Evolutionary conservation across 2,888 invertebrate genomes (phyloP), one percentile per base, ranked within the genome.

Genomic region (Nymphalis polychloros): DNA sequence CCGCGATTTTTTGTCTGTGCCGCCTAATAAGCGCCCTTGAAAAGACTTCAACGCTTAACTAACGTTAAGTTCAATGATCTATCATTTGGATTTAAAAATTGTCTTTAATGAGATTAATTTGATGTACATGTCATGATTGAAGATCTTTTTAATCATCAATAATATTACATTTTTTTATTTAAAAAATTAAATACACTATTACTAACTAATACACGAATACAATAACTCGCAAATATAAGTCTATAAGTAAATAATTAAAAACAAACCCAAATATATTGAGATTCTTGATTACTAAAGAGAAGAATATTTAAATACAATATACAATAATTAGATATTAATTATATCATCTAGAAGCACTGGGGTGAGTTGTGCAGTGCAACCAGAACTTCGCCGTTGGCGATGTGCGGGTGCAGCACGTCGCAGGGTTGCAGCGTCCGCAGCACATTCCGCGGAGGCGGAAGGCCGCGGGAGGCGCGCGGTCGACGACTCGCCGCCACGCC

Each of bases 41-140:
- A 89, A 89, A 90, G 88, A 90, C 88, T 87, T 90, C 90, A 89
- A 89, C 90, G 90, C 87, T 84, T 84, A 80, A 82, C 83, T 82
- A 81, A 84, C 82, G 78, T 81, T 75, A 81, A 80, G 88, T 85
- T 88, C 87, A 86, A 81, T 87, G 89, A 85, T 83, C 88, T 77
- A 79, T 60, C 70, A 59, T 67, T 72, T 70, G 68, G 64, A 69
- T 68, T 72, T 70, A 71, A 59, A 73, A 52, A 67, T 69, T 72
- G 41, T 49, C 53, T 63, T 66, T 67, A 73, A 64, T 68, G 63
- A 63, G 62, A 66, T 68, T 69, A 61, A 72, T 69, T 68, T 71
- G 35, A 64, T 49, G 59, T 47, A 62, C 57, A 65, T 55, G 48
- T 60, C 55, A 17, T 50, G 59, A 67, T 64, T 64, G 52, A 47